Percentiles rank a stretch among this genome's conserved stretches.
phyloP scores from a whole-genome alignment of 2,888 invertebrate species.

The Cabera pusaria region DNA sequence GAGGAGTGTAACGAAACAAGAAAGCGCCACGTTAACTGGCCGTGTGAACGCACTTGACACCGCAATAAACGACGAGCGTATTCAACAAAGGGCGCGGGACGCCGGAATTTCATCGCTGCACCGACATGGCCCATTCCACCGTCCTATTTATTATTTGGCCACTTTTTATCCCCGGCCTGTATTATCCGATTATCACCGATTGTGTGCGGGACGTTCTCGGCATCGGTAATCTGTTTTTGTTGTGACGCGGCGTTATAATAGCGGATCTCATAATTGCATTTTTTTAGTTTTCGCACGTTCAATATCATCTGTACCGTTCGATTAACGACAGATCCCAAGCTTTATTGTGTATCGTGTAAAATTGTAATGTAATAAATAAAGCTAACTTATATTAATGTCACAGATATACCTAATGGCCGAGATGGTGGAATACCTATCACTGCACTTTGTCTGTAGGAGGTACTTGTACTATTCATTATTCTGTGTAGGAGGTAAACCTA shows the following conservation, averaged over 20 bases:
- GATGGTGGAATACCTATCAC: no score
- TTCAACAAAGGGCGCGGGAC: slow-evolving; percentile 50
- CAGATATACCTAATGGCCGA: no score
- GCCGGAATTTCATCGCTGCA: slow-evolving; percentile 48
- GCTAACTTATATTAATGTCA: no score
- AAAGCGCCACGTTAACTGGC: slow-evolving; percentile 61
- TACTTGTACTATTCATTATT: no score
- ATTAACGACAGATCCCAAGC: no score
- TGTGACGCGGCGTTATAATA: slow-evolving; percentile 33
- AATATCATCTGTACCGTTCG: slow-evolving; percentile 21
- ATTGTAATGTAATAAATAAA: no score
- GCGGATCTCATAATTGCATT: slow-evolving; percentile 29
- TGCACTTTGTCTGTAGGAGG: no score
- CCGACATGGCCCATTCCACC: slow-evolving; percentile 28
- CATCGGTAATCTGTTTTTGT: slow-evolving; percentile 54
- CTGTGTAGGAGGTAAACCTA: no score
- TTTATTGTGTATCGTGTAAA: no score
- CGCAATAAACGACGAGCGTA: slow-evolving; percentile 63
- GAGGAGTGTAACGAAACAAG: slow-evolving; percentile 47
- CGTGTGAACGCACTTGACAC: slow-evolving; percentile 69
- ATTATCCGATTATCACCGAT: slow-evolving; percentile 41
- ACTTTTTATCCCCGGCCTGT: no score
- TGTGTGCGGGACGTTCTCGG: slow-evolving; percentile 38
- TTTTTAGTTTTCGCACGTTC: slow-evolving; percentile 32
- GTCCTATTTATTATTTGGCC: slow-evolving; percentile 15